These are phyloP conservation scores for Eupeodes corollae DNA, from an alignment of 1,140 invertebrate genomes.

Conservation along the genomic window DNA sequence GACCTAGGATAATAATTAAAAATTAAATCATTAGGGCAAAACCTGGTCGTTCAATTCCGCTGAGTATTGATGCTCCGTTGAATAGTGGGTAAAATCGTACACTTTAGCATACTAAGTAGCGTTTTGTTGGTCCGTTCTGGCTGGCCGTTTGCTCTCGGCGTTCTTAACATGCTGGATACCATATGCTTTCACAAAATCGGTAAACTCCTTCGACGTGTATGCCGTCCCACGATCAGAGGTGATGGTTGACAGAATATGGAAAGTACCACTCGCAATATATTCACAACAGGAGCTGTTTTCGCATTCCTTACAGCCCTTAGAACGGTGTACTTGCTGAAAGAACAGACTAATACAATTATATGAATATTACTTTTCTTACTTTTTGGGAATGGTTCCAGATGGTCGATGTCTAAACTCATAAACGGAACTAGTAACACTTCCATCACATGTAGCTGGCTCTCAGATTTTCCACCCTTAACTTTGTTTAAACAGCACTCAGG, in stretches of 20 bases:
- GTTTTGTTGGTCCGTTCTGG: slow-evolving; percentile 14
- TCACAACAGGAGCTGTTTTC: slow-evolving; percentile 9
- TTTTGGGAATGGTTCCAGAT: too few species aligned
- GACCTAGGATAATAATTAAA: too few species aligned
- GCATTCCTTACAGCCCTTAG: slow-evolving; percentile 13
- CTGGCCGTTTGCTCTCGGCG: slow-evolving; percentile 20
- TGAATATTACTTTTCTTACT: slow-evolving; percentile 11
- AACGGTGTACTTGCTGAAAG: slow-evolving; percentile 14
- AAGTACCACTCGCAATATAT: background rate
- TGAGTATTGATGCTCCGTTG: too few species aligned
- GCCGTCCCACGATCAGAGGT: slow-evolving; percentile 27
- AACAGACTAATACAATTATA: slow-evolving; percentile 13
- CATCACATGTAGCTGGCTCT: background rate
- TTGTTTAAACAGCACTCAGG: background rate
- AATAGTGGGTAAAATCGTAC: too few species aligned
- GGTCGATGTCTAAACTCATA: background rate
- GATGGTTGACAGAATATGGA: slow-evolving; percentile 2
- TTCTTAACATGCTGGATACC: slow-evolving; percentile 22
- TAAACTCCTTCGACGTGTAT: slow-evolving; percentile 20
- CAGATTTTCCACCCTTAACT: background rate
- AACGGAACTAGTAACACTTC: background rate
- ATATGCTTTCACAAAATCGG: slow-evolving; percentile 9
- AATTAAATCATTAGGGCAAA: too few species aligned
- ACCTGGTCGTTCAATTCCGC: too few species aligned
- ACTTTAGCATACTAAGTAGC: too few species aligned